Evolutionary conservation across 1,140 invertebrate genomes (phyloP).

Genomic region (Ostrea edulis): DNA sequence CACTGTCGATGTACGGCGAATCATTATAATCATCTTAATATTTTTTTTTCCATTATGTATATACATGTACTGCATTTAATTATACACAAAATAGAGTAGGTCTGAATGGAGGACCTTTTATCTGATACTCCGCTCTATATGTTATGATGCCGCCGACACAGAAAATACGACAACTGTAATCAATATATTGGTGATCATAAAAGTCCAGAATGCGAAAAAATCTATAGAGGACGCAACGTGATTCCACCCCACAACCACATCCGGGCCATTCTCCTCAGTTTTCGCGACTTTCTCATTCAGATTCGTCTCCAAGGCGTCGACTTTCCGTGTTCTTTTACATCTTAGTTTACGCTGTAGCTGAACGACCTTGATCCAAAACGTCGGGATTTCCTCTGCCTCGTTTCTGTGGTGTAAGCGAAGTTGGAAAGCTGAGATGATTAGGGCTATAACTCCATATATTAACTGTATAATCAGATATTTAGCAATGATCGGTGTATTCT

Average conservation of each 20-base stretch:
- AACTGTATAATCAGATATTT: conserved; percentile 51
- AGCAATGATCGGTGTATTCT: conserved; percentile 51
- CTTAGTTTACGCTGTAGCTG: not conserved
- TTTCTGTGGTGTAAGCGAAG: conserved; percentile 40
- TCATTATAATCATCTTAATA: too few species aligned
- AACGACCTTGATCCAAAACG: not conserved
- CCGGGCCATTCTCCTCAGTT: not conserved
- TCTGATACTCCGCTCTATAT: not conserved
- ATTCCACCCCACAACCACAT: not conserved
- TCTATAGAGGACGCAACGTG: not conserved
- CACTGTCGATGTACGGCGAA: too few species aligned
- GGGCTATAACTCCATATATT: conserved; percentile 20
- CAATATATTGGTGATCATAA: not conserved
- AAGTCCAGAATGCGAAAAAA: conserved; percentile 1
- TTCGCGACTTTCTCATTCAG: not conserved
- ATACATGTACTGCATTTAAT: too few species aligned
- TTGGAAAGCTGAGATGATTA: conserved; percentile 42
- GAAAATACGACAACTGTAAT: not conserved
- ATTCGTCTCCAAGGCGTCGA: not conserved
- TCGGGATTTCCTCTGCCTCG: not conserved
- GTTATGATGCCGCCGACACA: not conserved
- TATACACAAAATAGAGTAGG: too few species aligned
- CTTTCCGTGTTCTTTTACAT: not conserved
- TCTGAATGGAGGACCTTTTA: too few species aligned
- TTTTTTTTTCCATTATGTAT: too few species aligned